Base-by-base conservation (phyloP, 2,888 invertebrate genomes). In the Clitarchus hookeri region DNA sequence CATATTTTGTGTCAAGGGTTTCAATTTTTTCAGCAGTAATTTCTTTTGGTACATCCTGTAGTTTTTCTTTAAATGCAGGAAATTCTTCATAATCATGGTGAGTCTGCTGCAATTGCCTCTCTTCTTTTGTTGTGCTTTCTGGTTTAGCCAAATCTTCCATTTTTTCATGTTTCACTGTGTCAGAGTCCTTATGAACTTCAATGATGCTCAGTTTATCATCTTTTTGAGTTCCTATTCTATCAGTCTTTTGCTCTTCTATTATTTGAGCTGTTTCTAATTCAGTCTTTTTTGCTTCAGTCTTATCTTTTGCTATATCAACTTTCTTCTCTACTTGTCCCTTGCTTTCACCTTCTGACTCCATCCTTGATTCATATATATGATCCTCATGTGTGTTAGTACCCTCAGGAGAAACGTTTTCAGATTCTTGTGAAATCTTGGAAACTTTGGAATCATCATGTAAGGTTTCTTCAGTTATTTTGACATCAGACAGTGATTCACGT, bases 101-200 rank as follows among this genome's bases (percentile, higher is more conserved):
- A 9, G 65, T 23, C 19, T 16, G 65, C 54, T 83, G 79, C 54
- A 19, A n/a, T 44, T 79, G 26, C 23, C 12, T 83, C 23, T 26
- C 82, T 19, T 84, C 82, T 44, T 87, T 84, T 44, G 83, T 84
- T 13, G 82, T 85, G 83, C 78, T 44, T 85, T 86, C 79, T 36
- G 83, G 84, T 84, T 78, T 84, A 79, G 53, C 86, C 23, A 44
- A n/a, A 53, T 83, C 85, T 53, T 85, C 84, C 83, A 44, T 48
- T 65, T 84, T 65, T 84, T 65, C 65, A 65, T 79, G 44, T 84
- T 87, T 83, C 53, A 54, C 25, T 27, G 48, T 36, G 19, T 82
- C 79, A 78, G 23, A 65, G 19, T 16, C 65, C n/a, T 65, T 48
- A 44, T 53, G 48, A 9, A n/a, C 48, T 84, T 84, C 84, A 48